A percentile compares a stretch with the other conserved stretches of the same genome.
Conservation (phyloP, 2,113 vertebrate genomes). For the Peromyscus maniculatus region DNA sequence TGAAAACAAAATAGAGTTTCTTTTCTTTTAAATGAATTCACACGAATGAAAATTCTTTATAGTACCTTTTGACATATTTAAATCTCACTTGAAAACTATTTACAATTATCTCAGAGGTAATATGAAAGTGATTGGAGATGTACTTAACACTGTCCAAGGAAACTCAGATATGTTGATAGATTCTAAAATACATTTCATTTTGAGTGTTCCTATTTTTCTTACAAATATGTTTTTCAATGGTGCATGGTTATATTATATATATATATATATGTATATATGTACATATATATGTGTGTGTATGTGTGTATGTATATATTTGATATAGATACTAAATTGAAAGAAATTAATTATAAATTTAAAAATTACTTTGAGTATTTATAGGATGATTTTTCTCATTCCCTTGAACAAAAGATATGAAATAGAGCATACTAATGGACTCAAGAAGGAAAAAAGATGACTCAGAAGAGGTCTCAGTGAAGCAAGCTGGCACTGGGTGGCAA, state of each 20-base stretch:
- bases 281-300: no score
- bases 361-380: neutral
- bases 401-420: neutral
- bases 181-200: slow-evolving; percentile 74
- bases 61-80: neutral
- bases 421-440: neutral
- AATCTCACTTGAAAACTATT: neutral
- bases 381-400: neutral
- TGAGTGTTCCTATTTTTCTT: slow-evolving; percentile 77
- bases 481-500: neutral
- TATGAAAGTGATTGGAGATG: slow-evolving; percentile 56
- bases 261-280: no score
- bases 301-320: slow-evolving; percentile 28
- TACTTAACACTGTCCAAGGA: slow-evolving; percentile 10
- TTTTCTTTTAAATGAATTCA: slow-evolving; percentile 34
- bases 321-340: slow-evolving; percentile 67
- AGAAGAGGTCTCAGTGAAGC: no score
- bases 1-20: neutral
- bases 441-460: neutral
- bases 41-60: neutral
- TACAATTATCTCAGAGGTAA: slow-evolving; percentile 64
- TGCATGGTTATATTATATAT: slow-evolving; percentile 72
- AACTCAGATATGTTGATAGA: slow-evolving; percentile 45
- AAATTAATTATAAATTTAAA: slow-evolving; percentile 62
- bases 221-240: slow-evolving; percentile 69